A percentile compares a stretch with the other conserved stretches of the same genome.
phyloP scores from a whole-genome alignment of 35 echinoderm and acorn worm genomes.

The Nesometra sesokonis region DNA sequence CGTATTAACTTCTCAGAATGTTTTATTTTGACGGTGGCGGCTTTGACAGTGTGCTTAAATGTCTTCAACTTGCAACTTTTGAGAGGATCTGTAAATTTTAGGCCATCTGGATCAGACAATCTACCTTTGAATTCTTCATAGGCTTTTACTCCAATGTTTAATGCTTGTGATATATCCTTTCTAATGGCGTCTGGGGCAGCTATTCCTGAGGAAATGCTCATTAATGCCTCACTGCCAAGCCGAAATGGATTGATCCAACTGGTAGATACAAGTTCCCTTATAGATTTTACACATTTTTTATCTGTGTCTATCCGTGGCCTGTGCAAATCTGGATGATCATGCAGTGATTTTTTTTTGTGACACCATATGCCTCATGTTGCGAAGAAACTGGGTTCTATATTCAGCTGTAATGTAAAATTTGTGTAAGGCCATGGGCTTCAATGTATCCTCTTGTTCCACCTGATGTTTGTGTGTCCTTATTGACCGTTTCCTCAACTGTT shows the following conservation, averaged over 20 bases:
- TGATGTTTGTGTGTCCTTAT: not conserved
- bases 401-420: not conserved
- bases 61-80: not conserved
- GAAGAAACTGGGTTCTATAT: not conserved
- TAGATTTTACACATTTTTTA: not conserved
- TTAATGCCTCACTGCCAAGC: not conserved
- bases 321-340: constrained; percentile 4
- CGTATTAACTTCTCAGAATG: not conserved
- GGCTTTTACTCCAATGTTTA: not conserved
- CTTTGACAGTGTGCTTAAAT: not conserved
- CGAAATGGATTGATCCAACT: not conserved
- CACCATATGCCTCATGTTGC: not conserved
- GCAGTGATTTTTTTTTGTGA: not conserved
- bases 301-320: not conserved
- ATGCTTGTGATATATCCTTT: not conserved
- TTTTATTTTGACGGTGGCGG: not conserved
- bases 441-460: too few species aligned
- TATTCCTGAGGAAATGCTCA: not conserved
- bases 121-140: not conserved
- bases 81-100: not conserved
- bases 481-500: too few species aligned
- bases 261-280: not conserved
- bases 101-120: not conserved
- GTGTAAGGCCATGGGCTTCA: not conserved
- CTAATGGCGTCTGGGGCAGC: not conserved